Evolutionary conservation across 2,797 vertebrate species (phyloP), one percentile per base, ranked within the genome.

Genomic region (Crocidura indochinensis): DNA sequence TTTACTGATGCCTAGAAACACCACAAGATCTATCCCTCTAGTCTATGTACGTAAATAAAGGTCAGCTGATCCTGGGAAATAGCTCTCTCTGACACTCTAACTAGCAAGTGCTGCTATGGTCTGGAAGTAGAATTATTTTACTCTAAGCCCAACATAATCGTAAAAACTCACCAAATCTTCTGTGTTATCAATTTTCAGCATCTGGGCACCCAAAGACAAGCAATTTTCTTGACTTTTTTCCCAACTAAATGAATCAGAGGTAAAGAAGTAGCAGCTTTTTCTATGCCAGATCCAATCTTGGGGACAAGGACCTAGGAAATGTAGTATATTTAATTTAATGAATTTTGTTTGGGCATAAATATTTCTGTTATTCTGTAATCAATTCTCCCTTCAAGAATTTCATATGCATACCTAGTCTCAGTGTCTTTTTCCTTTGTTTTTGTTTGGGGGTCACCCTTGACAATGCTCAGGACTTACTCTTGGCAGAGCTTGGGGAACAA

Each of bases 261-360:
- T 91, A 85, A 97, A 95, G 8, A 67, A 49, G 81, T 97, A 97
- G 65, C 97, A 98, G 80, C 84, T 91, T 71, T 97, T 93, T 92
- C 81, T 87, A 44, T 96, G 95, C 90, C 96, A 97, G 5, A 97
- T 47, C 96, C 97, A 98, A n/a, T 94, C 94, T 56, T 97, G 92
- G 31, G 97, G 96, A 92, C 97, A 98, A 88, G 97, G 97, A 74
- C 82, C 94, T 91, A 80, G 74, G 64, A 93, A 78, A 9, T 11
- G 0, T 38, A 51, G 3, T 7, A 51, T 10, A 79, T 15, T 3
- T 53, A n/a, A 65, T 91, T 38, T 11, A 80, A 49, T 84, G 38
- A 84, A 31, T 60, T 80, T 49, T 44, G 47, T 38, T n/a, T 79
- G n/a, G 73, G 67, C 73, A 51, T 71, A 82, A 75, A 9, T n/a